Percentiles rank a stretch among this genome's conserved stretches.
These are phyloP conservation scores for Leptinotarsa lineolata DNA, from an alignment of 1,140 invertebrate genomes.

Conservation along the genomic window DNA sequence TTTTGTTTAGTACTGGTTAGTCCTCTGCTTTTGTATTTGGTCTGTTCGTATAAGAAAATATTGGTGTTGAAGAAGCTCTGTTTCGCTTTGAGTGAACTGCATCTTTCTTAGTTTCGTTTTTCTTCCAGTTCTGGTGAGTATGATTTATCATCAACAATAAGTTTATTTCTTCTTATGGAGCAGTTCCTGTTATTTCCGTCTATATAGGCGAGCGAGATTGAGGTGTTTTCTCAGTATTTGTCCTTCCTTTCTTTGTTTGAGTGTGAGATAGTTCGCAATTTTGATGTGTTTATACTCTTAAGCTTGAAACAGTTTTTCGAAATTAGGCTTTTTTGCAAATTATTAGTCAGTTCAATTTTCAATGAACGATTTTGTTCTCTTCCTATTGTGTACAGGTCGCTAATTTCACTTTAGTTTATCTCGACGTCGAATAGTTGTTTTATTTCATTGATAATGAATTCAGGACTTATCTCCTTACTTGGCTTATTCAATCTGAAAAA, in stretches of 20 bases:
- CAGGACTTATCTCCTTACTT: neutral
- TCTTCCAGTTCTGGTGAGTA: conserved; percentile 3
- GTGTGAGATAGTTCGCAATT: conserved; percentile 18
- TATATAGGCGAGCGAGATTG: conserved; percentile 7
- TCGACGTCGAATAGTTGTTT: conserved; percentile 14
- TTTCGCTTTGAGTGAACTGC: neutral
- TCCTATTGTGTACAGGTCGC: conserved; percentile 18
- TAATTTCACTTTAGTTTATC: conserved; percentile 13
- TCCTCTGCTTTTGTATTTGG: too few relatives aligned
- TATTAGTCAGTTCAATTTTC: conserved; percentile 13
- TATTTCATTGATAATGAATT: conserved; percentile 17
- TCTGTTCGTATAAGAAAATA: neutral
- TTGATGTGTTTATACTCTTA: neutral
- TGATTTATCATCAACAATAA: conserved; percentile 20
- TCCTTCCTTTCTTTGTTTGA: neutral
- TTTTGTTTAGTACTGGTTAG: too few relatives aligned
- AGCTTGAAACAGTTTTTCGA: conserved; percentile 6
- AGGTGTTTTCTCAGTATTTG: conserved; percentile 22
- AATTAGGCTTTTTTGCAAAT: conserved; percentile 7
- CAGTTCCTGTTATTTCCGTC: conserved; percentile 11
- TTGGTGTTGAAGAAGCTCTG: conserved; percentile 10
- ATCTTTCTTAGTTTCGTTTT: conserved; percentile 12
- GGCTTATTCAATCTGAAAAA: neutral
- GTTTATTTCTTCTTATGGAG: conserved; percentile 22
- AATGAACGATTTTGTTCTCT: conserved; percentile 11